These are phyloP conservation scores for Heliconius charithonia DNA, from an alignment of 2,888 invertebrate species.

Conservation along the genomic window DNA sequence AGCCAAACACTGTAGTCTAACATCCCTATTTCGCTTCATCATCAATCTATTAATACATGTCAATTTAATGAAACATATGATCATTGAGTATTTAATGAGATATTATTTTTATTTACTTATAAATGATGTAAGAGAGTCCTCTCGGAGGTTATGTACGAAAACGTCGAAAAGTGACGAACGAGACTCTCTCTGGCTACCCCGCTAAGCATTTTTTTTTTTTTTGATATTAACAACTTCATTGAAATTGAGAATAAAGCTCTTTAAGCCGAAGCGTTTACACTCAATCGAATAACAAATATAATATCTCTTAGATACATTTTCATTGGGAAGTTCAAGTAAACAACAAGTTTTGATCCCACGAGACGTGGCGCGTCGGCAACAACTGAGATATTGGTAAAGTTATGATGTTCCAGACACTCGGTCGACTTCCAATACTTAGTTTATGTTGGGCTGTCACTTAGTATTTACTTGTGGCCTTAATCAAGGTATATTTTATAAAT, in stretches of 20 bases:
- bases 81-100: too few species aligned
- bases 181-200: too few species aligned
- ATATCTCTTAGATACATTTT: constrained; percentile 3
- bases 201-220: too few species aligned
- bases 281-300: not conserved
- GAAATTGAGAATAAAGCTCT: not conserved
- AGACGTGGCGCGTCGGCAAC: constrained; percentile 2
- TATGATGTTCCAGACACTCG: constrained; percentile 30
- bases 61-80: too few species aligned
- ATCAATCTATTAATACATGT: too few species aligned
- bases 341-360: not conserved
- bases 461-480: not conserved
- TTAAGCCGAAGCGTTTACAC: not conserved
- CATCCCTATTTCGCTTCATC: too few species aligned
- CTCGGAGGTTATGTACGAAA: too few species aligned
- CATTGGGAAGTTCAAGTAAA: constrained; percentile 5
- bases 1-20: too few species aligned
- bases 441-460: constrained; percentile 5
- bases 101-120: too few species aligned
- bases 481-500: not conserved
- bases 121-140: too few species aligned
- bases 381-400: constrained; percentile 36
- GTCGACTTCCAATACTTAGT: constrained; percentile 9
- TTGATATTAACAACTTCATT: too few species aligned
- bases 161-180: too few species aligned